Evolutionary conservation across 2,888 invertebrate genomes (phyloP).

Genomic region (Punctoribates punctum): DNA sequence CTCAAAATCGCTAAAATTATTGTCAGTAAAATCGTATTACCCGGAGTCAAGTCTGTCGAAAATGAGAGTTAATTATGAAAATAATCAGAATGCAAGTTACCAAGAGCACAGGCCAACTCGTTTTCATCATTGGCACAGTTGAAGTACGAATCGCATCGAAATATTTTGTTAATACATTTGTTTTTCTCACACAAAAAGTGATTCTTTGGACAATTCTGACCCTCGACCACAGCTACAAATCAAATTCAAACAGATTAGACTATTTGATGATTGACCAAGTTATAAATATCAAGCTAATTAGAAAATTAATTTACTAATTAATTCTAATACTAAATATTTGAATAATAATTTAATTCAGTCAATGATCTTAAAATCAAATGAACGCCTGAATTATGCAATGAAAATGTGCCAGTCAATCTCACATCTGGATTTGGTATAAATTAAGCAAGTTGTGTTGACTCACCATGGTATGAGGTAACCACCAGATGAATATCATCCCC

Average conservation of each 20-base stretch:
- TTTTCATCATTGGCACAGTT: conserved; percentile 22
- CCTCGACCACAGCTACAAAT: background rate
- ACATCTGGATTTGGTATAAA: background rate
- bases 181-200: conserved; percentile 19
- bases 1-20: conserved; percentile 2
- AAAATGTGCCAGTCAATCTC: too few species aligned
- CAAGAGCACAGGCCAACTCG: conserved; percentile 12
- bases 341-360: background rate
- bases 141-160: conserved; percentile 2
- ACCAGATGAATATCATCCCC: conserved; percentile 15
- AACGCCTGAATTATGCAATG: too few species aligned
- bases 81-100: background rate
- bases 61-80: background rate
- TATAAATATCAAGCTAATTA: too few species aligned
- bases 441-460: background rate
- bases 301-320: too few species aligned
- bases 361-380: too few species aligned
- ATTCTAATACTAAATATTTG: background rate
- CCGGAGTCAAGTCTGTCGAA: conserved; percentile 4
- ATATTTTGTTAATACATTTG: conserved; percentile 24
- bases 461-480: conserved; percentile 2
- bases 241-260: background rate
- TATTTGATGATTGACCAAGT: background rate
- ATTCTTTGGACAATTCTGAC: background rate
- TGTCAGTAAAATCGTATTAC: background rate